Evolutionary conservation across 2,797 vertebrate species (phyloP).

Genomic region (Acrocephalus scirpaceus): DNA sequence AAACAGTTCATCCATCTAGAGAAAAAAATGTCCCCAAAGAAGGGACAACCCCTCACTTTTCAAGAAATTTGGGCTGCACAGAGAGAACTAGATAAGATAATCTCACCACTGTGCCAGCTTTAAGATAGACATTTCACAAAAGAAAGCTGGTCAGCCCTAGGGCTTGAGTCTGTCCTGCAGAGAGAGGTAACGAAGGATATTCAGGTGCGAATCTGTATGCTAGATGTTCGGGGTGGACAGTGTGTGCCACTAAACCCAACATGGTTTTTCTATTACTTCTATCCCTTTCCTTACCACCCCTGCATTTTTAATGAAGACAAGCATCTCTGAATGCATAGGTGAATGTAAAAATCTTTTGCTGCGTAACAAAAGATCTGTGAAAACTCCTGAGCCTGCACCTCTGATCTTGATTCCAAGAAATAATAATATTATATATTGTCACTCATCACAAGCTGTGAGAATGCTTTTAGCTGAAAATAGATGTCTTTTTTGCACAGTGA

Average conservation of each 20-base stretch:
- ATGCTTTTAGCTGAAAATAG: not conserved
- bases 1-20: not conserved
- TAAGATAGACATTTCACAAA: not conserved
- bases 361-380: not conserved
- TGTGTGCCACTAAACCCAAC: not conserved
- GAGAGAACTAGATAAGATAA: not conserved
- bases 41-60: not conserved
- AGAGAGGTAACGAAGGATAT: not conserved
- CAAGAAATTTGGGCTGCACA: not conserved
- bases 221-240: not conserved
- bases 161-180: not conserved
- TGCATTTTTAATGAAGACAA: not conserved
- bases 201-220: not conserved
- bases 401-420: not conserved
- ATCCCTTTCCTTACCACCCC: not conserved
- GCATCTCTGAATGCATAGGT: not conserved
- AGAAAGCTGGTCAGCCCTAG: not conserved
- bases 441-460: not conserved
- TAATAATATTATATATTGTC: not conserved
- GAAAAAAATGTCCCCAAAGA: not conserved
- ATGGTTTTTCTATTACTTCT: not conserved
- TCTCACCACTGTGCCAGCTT: not conserved
- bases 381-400: not conserved
- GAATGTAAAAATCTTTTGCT: not conserved
- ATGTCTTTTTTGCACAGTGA: not conserved